Evolutionary conservation across 2,797 vertebrate species (phyloP), one percentile per base, ranked within the genome.

Genomic region (Microchirus variegatus): DNA sequence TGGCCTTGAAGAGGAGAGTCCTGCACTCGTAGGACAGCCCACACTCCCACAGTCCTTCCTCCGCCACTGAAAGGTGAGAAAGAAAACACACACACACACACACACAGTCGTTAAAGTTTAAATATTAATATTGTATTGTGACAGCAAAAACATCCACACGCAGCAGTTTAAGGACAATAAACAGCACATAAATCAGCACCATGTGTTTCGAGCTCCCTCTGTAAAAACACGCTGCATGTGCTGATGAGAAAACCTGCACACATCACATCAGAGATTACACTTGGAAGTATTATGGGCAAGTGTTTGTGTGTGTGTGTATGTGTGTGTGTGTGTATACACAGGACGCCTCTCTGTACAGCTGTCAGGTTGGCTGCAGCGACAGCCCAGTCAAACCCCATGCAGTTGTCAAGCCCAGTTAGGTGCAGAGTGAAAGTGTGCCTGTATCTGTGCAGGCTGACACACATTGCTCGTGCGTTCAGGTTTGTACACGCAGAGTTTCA

Each of bases 1-100:
- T 96, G 50, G 97, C 97, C 93, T 99, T 98, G 91, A 99, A 99
- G 86, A 99, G 96, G 70, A 99, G 94, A 12, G 96, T 98, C 86
- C 96, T 91, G 86, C 97, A 99, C 91, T 99, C 97, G 52, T 99
- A 99, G 67, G 97, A 97, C 89, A 98, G 94, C 61, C 96, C 97
- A 70, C 96, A 97, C 91, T 98, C 96, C 96, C 96, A 98, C 12
- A 96, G 87, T 67, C 97, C 97, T 89, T 98, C 97, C 86, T 98
- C 97, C 53, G 95, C 94, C 93, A 97, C 96, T 96, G 90, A 12
- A 89, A 89, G 42, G 77, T 4, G 86, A 47, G 35, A 61, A 16
- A 70, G 69, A 16, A 40, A 41, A 4, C 3, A 40, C 7, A 41
- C 13, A 12, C 40, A 41, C 4, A 41, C n/a, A n/a, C n/a, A n/a